These are phyloP conservation scores for Oeneis ivallda DNA, from an alignment of 2,888 invertebrate species.

Conservation along the genomic window DNA sequence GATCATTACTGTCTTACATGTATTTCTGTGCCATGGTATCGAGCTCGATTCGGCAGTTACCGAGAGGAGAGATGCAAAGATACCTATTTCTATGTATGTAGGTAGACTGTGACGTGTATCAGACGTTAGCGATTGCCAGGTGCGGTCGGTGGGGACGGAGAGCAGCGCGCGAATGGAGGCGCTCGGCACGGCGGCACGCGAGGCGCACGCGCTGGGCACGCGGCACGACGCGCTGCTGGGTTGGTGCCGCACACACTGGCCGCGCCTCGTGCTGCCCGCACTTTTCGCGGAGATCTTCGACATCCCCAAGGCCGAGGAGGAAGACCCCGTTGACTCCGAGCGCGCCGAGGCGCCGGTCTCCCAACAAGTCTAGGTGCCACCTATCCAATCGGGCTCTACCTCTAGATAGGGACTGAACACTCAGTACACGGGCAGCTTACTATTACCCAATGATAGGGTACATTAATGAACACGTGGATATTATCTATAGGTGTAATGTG, in stretches of 20 bases:
- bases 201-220: constrained; percentile 89
- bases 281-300: constrained; percentile 98
- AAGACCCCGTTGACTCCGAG: constrained; percentile 44
- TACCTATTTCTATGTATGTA: too few relatives aligned
- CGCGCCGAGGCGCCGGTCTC: constrained; percentile 37
- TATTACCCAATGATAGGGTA: too few relatives aligned
- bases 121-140: neutral
- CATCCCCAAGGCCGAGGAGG: constrained; percentile 86
- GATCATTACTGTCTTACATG: too few relatives aligned
- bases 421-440: too few relatives aligned
- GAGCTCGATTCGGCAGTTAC: too few relatives aligned
- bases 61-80: too few relatives aligned
- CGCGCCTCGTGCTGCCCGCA: constrained; percentile 91
- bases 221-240: constrained; percentile 92
- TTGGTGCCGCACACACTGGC: constrained; percentile 96
- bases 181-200: constrained; percentile 72
- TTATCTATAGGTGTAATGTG: too few relatives aligned
- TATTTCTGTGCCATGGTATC: too few relatives aligned
- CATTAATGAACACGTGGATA: too few relatives aligned
- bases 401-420: neutral
- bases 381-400: neutral
- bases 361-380: constrained; percentile 2
- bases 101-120: too few relatives aligned
- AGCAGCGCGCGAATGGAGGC: constrained; percentile 54
- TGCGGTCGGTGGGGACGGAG: constrained; percentile 33